These are phyloP conservation scores for Fopius arisanus DNA, from an alignment of 1,140 invertebrate species.

Conservation along the genomic window DNA sequence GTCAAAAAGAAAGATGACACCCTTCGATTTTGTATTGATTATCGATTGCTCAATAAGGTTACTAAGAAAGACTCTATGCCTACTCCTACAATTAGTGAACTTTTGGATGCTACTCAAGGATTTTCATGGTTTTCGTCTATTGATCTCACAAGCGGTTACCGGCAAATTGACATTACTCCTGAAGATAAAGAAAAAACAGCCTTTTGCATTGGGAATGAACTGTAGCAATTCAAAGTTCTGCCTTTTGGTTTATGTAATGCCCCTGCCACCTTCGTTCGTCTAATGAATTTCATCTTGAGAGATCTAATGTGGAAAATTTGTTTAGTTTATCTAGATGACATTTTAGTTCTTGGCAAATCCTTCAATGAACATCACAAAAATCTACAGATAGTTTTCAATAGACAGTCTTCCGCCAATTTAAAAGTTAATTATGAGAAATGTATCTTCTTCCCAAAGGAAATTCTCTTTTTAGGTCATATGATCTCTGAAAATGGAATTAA, in stretches of 20 bases:
- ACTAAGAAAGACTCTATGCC: too few species aligned
- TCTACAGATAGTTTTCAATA: slow-evolving; percentile 35
- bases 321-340: slow-evolving; percentile 48
- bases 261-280: not conserved
- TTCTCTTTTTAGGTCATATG: slow-evolving; percentile 42
- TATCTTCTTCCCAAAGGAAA: slow-evolving; percentile 28
- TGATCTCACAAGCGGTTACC: too few species aligned
- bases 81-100: too few species aligned
- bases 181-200: too few species aligned
- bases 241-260: not conserved
- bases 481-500: slow-evolving; percentile 36
- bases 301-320: slow-evolving; percentile 38
- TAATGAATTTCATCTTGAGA: slow-evolving; percentile 4
- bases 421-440: slow-evolving; percentile 38
- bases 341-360: slow-evolving; percentile 37
- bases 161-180: too few species aligned
- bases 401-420: slow-evolving; percentile 34
- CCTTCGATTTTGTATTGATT: too few species aligned
- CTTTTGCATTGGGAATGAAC: too few species aligned
- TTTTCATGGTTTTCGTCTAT: too few species aligned
- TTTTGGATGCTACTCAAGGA: too few species aligned
- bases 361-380: slow-evolving; percentile 39
- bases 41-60: too few species aligned
- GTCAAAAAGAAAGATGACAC: not conserved
- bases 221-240: not conserved